Base-by-base conservation (phyloP, 2,113 vertebrate species). In the Glaucidium brasilianum region DNA sequence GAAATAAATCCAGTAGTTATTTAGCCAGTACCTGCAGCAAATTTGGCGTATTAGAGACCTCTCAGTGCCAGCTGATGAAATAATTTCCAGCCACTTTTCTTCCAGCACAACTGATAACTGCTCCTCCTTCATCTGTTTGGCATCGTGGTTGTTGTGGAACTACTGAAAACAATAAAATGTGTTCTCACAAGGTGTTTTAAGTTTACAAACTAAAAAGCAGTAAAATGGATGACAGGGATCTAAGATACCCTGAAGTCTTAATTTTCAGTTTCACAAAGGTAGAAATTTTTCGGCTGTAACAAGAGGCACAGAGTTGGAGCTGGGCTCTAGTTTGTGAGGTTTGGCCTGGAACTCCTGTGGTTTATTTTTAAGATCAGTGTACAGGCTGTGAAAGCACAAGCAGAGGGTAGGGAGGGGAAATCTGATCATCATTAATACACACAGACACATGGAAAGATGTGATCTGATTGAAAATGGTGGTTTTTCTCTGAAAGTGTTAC, bases 1-100 rank as follows among this genome's bases (percentile, higher is more conserved):
- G 89, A 97, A 95, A 96, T 92, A 85, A 92, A 29, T 94, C 96
- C 93, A 96, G 53, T 58, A 60, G 53, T 83, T 95, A 41, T 68
- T 94, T 95, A 95, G 95, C 96, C 93, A 96, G 93, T 97, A 97
- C 96, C 96, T 97, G 97, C 78, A 96, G 91, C 95, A 96, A 90
- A 94, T 94, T 68, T 96, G 90, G 95, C 92, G 78, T 96, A 52
- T 88, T 94, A 80, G 94, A 95, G 74, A 78, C 45, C 9, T 91
- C 66, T 90, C 25, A 25, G 63, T 96, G 95, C 96, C 97, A 97
- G 80, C 56, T 94, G 88, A 78, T 90, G 94, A 94, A 97, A 96
- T 80, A 8, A 93, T 93, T 97, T 96, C 93, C 89, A 95, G 41
- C 35, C 59, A 30, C 45, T 90, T 93, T 71, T 83, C 69, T 96